These are phyloP conservation scores for Tachina lurida DNA, from an alignment of 2,888 invertebrate species.

Conservation along the genomic window DNA sequence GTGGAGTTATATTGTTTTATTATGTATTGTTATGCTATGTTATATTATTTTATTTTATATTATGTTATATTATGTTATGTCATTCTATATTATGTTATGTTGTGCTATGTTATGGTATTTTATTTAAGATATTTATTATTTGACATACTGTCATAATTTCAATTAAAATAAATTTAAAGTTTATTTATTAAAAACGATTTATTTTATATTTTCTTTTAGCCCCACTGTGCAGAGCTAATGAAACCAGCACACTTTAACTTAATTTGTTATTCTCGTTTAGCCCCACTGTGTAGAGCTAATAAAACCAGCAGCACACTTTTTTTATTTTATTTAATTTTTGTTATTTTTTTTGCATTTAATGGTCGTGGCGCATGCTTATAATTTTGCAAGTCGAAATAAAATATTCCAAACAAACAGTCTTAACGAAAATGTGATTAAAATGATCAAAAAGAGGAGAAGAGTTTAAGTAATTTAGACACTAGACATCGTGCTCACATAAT, in stretches of 20 bases:
- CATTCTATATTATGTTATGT: no score
- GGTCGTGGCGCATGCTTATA: slow-evolving; percentile 62
- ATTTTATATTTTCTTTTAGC: no score
- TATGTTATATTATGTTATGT: no score
- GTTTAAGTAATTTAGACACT: slow-evolving; percentile 5
- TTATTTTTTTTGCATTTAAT: slow-evolving; percentile 36
- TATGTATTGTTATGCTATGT: no score
- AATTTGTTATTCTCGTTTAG: background rate
- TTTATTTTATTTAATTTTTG: slow-evolving; percentile 4
- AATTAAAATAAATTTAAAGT: no score
- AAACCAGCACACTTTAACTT: background rate
- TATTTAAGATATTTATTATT: no score
- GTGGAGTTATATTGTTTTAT: no score
- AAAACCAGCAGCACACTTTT: slow-evolving; percentile 17
- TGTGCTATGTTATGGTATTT: no score
- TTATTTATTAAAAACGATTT: no score
- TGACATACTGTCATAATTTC: no score
- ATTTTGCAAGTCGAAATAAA: slow-evolving; percentile 44
- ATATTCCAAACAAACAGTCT: background rate
- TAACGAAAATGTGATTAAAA: slow-evolving; percentile 45
- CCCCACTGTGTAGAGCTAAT: background rate
- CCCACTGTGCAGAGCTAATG: no score
- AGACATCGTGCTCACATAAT: background rate
- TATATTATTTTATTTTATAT: no score
- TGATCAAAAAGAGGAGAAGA: slow-evolving; percentile 12